Conservation (phyloP, 2,797 vertebrate genomes). For the Calcarius lapponicus region DNA sequence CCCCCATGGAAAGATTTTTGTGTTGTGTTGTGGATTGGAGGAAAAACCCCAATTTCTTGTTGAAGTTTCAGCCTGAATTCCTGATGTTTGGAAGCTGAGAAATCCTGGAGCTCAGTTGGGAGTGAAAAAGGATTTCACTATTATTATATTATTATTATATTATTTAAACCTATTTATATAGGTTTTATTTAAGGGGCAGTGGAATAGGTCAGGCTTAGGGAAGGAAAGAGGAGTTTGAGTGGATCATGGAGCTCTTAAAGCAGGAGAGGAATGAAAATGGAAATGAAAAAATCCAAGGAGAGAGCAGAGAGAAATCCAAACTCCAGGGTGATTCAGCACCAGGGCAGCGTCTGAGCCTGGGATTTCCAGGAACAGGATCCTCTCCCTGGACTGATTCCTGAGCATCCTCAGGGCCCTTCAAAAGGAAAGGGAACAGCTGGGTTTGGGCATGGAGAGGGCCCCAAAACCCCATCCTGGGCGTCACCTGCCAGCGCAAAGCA, state of each 20-base stretch:
- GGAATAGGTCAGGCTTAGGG: background rate
- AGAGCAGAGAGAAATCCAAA: background rate
- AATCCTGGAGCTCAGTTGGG: background rate
- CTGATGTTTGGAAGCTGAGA: background rate
- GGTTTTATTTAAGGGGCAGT: background rate
- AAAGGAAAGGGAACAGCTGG: rapidly evolving
- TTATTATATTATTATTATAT: too few species aligned
- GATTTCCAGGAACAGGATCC: background rate
- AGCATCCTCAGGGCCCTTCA: background rate
- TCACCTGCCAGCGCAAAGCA: background rate
- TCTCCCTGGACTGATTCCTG: rapidly evolving
- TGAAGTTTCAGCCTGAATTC: background rate
- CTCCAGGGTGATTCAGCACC: background rate
- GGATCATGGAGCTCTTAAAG: background rate
- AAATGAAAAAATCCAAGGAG: background rate
- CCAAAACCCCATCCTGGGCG: background rate
- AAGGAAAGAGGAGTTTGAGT: background rate
- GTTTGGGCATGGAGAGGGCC: background rate
- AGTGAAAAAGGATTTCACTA: background rate
- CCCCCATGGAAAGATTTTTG: background rate
- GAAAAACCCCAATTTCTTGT: background rate
- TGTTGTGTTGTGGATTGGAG: background rate
- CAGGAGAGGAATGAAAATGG: background rate
- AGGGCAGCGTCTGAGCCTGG: background rate
- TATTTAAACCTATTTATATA: background rate